A percentile compares a stretch with the other conserved stretches of the same genome.
Evolutionary conservation across 2,888 invertebrate species (phyloP).

Genomic region (Peribatodes rhomboidaria): DNA sequence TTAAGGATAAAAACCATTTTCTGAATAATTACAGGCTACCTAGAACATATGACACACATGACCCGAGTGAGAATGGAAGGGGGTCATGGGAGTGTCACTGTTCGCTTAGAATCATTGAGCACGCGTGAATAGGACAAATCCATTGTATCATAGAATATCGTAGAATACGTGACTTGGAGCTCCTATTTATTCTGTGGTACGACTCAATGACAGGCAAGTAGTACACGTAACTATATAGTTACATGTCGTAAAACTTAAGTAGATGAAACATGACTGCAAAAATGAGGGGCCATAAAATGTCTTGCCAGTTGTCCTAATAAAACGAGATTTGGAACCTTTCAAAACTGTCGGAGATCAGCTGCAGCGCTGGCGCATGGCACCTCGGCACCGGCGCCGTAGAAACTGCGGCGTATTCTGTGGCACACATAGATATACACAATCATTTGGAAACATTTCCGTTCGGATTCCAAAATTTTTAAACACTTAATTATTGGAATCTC

Average conservation of each 20-base stretch:
- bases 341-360: too few species aligned
- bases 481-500: too few species aligned
- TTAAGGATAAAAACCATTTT: background rate
- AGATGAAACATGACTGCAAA: background rate
- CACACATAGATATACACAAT: too few species aligned
- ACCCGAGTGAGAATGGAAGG: conserved; percentile 34
- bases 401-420: too few species aligned
- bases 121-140: conserved; percentile 21
- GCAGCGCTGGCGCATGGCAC: too few species aligned
- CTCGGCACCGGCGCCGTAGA: too few species aligned
- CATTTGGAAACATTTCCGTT: too few species aligned
- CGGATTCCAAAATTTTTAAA: too few species aligned
- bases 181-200: background rate
- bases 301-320: too few species aligned
- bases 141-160: conserved; percentile 24
- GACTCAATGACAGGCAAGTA: conserved; percentile 3
- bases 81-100: conserved; percentile 42
- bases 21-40: background rate
- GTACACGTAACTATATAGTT: background rate
- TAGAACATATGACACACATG: conserved; percentile 26
- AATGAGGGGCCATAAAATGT: too few species aligned
- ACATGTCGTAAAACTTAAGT: background rate
- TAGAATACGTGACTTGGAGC: background rate
- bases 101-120: conserved; percentile 16
- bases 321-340: too few species aligned